Evolutionary conservation across 2,113 vertebrate genomes (phyloP).

Genomic region (Indicator indicator): DNA sequence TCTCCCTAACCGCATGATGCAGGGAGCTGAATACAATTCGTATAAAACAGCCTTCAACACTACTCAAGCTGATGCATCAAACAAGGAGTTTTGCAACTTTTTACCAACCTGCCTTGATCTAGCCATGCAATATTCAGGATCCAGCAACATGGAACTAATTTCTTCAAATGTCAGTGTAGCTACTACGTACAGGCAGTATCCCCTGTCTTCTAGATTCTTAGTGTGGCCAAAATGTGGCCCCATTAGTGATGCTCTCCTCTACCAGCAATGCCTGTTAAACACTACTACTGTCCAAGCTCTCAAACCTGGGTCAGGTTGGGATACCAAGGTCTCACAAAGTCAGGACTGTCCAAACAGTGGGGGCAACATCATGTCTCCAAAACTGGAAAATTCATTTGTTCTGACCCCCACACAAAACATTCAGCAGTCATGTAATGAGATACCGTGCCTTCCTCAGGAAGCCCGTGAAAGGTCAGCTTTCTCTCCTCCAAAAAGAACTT

Average conservation of each 20-base stretch:
- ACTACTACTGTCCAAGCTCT: slow-evolving; percentile 87
- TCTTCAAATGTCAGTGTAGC: slow-evolving; percentile 96
- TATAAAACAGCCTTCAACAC: slow-evolving; percentile 88
- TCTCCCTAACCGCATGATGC: slow-evolving; percentile 84
- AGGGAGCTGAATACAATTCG: slow-evolving; percentile 87
- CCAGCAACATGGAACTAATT: slow-evolving; percentile 92
- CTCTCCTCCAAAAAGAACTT: slow-evolving; percentile 87
- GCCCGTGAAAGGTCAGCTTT: slow-evolving; percentile 90
- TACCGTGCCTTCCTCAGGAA: slow-evolving; percentile 71
- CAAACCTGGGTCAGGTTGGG: slow-evolving; percentile 87
- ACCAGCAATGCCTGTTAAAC: slow-evolving; percentile 93
- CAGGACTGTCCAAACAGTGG: slow-evolving; percentile 82
- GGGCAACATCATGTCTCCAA: slow-evolving; percentile 72
- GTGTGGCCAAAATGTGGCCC: slow-evolving; percentile 91
- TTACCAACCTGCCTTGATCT: slow-evolving; percentile 90
- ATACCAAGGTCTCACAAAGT: slow-evolving; percentile 80
- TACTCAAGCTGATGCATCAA: slow-evolving; percentile 73
- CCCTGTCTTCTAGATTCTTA: slow-evolving; percentile 85
- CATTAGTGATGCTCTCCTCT: slow-evolving; percentile 88
- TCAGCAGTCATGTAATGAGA: slow-evolving; percentile 67
- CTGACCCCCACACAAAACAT: slow-evolving; percentile 70
- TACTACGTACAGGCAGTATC: slow-evolving; percentile 93
- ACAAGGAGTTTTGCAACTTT: slow-evolving; percentile 89
- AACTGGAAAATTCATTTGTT: slow-evolving; percentile 81
- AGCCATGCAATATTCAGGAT: slow-evolving; percentile 87